Percentiles rank a stretch among this genome's conserved stretches.
These are phyloP conservation scores for Passer domesticus DNA, from an alignment of 2,113 vertebrate genomes.

Conservation along the genomic window DNA sequence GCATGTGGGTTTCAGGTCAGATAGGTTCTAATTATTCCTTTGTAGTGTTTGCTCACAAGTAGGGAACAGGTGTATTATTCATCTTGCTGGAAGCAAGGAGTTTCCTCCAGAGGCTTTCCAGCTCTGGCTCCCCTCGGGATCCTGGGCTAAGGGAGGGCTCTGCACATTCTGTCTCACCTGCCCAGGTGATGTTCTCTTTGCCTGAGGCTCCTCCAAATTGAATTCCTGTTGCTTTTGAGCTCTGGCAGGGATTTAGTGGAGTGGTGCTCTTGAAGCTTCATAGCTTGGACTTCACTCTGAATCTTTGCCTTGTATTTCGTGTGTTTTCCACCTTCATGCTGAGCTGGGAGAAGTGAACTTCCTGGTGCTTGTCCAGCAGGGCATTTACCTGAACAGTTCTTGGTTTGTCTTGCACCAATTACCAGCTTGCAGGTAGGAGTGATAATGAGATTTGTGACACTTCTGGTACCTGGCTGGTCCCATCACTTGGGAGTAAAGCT, in stretches of 20 bases:
- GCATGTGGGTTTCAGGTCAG: slow-evolving; percentile 72
- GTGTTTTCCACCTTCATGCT: not conserved
- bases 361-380: not conserved
- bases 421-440: not conserved
- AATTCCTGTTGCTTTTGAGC: not conserved
- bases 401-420: not conserved
- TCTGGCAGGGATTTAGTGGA: not conserved
- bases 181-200: not conserved
- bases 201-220: not conserved
- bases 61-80: slow-evolving; percentile 38
- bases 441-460: not conserved
- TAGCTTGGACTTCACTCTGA: not conserved
- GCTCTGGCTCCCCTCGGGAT: not conserved
- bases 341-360: not conserved
- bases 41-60: slow-evolving; percentile 55
- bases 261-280: not conserved
- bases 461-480: not conserved
- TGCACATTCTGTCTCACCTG: not conserved
- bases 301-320: not conserved
- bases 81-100: slow-evolving; percentile 45
- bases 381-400: not conserved
- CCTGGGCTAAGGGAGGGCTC: not conserved
- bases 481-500: not conserved
- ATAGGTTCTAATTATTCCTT: slow-evolving; percentile 68
- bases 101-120: slow-evolving; percentile 34